Evolutionary conservation across 2,113 vertebrate genomes (phyloP), one percentile per base, ranked within the genome.

Genomic region (Mirza zaza): DNA sequence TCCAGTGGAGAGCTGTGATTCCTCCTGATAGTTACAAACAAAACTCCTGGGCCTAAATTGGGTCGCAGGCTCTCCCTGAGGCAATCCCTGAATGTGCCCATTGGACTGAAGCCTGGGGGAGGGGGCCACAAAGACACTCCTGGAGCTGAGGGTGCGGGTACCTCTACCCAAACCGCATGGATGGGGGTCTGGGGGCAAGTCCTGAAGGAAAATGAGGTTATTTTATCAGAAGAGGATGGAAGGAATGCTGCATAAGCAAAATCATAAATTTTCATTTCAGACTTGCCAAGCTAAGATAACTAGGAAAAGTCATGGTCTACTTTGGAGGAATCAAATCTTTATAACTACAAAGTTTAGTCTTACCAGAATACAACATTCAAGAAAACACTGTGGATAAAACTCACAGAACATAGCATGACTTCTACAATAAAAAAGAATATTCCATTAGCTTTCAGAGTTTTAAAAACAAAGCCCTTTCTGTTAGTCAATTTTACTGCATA

Each of bases 371-470:
- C 12, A 71, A 82, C 32, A 76, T 48, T 96, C 25, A 73, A 76
- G 91, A 86, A 92, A 5, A 68, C 29, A 86, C 39, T 79, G 25
- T 48, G 68, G 75, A 2, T 77, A 65, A 92, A 65, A 2, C 36
- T 63, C 80, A 55, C 6, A 93, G 86, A 95, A 91, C 14, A 77
- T 12, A 95, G 76, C n/a, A 80, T n/a, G 63, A 77, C 29, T 76
- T 57, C 71, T 81, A 59, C 68, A 80, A 91, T 80, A 39, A 79
- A 93, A 57, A 75, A 65, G 68, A 73, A 9, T 59, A 88, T 42
- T 82, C 76, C 70, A 89, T 95, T 89, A 81, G 61, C 71, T 93
- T 90, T 96, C 59, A 87, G 79, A 36, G n/a, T 76, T 94, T 96
- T 39, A 55, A 57, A 96, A 79, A 6, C 8, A 89, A 90, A 70